These are phyloP conservation scores for Indicator indicator DNA, from an alignment of 2,113 vertebrate species.

Conservation along the genomic window DNA sequence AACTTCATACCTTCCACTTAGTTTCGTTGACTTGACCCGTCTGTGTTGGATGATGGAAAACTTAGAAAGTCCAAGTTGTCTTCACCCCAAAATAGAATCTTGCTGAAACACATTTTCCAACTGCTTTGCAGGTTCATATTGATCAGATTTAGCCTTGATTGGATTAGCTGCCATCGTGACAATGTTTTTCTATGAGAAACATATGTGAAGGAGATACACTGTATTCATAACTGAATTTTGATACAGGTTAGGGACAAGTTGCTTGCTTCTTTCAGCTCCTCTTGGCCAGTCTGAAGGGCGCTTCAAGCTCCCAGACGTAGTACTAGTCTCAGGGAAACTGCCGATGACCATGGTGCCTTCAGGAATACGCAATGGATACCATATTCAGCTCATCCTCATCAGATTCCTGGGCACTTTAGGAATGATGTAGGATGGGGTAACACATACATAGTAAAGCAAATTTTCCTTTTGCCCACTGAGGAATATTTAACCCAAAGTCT, in stretches of 20 bases:
- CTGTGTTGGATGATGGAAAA: not conserved
- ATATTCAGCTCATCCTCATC: not conserved
- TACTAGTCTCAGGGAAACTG: not conserved
- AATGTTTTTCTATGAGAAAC: not conserved
- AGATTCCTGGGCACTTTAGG: not conserved
- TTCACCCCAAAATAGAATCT: not conserved
- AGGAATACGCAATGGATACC: not conserved
- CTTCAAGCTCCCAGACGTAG: not conserved
- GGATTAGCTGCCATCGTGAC: not conserved
- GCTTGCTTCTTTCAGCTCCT: not conserved
- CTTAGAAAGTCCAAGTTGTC: not conserved
- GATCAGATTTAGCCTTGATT: not conserved
- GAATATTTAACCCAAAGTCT: not conserved
- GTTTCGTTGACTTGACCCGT: not conserved
- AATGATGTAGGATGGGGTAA: not conserved
- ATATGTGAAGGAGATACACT: not conserved
- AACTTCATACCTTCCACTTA: not conserved
- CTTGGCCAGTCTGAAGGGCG: not conserved
- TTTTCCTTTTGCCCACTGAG: not conserved
- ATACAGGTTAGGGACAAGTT: not conserved
- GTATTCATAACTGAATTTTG: not conserved
- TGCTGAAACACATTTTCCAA: not conserved
- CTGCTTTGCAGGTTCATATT: not conserved
- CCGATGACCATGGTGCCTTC: not conserved
- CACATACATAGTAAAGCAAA: accelerated